Percentiles rank a stretch among this genome's conserved stretches.
These are phyloP conservation scores for Psococerastis gibbosa DNA, from an alignment of 2,888 invertebrate species.

Conservation along the genomic window DNA sequence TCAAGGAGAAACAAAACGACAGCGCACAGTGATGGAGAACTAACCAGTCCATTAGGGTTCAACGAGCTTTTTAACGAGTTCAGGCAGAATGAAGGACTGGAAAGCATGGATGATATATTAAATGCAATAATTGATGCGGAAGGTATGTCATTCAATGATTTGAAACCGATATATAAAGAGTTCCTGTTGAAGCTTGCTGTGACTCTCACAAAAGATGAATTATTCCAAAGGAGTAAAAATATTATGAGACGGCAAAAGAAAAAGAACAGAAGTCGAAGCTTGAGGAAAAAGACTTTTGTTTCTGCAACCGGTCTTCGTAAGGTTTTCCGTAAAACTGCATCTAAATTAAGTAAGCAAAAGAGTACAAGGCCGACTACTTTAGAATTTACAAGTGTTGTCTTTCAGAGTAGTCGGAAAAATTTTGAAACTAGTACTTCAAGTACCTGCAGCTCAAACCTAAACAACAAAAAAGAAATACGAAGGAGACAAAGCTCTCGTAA, in stretches of 20 bases:
- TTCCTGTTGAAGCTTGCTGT: slow-evolving; percentile 71
- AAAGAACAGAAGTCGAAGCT: slow-evolving; percentile 39
- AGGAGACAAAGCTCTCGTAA: slow-evolving; percentile 14
- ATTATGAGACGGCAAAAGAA: slow-evolving; percentile 74
- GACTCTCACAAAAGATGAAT: slow-evolving; percentile 77
- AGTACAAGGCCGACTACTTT: slow-evolving; percentile 16
- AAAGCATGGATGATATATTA: slow-evolving; percentile 72
- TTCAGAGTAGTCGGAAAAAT: slow-evolving; percentile 21
- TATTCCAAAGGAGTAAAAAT: slow-evolving; percentile 73
- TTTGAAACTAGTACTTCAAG: slow-evolving; percentile 6
- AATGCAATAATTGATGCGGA: slow-evolving; percentile 78
- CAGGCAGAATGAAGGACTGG: slow-evolving; percentile 68
- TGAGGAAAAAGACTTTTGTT: slow-evolving; percentile 37
- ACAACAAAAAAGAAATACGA: neutral
- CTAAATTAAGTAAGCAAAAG: slow-evolving; percentile 16
- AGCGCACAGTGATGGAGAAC: slow-evolving; percentile 27
- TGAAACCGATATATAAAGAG: slow-evolving; percentile 81
- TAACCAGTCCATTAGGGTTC: slow-evolving; percentile 60
- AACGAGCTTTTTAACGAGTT: slow-evolving; percentile 76
- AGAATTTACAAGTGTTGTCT: slow-evolving; percentile 28
- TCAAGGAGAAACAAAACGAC: slow-evolving; percentile 40
- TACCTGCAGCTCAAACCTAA: neutral
- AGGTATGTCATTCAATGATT: slow-evolving; percentile 83
- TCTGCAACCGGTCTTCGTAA: slow-evolving; percentile 39
- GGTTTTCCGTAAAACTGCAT: slow-evolving; percentile 38